Percentiles rank a stretch among this genome's conserved stretches.
These are phyloP conservation scores for Phallusia fumigata DNA, from an alignment of 23 tunicate genomes.

Conservation along the genomic window DNA sequence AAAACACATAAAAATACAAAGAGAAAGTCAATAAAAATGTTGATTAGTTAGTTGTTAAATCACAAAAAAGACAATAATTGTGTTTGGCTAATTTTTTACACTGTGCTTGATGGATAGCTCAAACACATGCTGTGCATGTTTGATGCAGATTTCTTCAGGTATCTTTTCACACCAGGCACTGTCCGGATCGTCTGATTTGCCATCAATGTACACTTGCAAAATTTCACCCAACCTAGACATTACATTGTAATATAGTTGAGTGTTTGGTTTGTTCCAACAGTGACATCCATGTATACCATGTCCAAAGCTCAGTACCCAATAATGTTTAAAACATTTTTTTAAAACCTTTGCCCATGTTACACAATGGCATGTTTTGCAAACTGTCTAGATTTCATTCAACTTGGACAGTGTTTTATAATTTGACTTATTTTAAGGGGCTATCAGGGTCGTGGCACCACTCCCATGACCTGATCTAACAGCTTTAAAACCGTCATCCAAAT, in stretches of 20 bases:
- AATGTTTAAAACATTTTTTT: too few relatives aligned
- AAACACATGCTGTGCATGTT: conserved; percentile 26
- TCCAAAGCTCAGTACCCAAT: too few relatives aligned
- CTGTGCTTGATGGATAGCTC: conserved; percentile 2
- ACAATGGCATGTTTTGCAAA: too few relatives aligned
- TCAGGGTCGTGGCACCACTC: too few relatives aligned
- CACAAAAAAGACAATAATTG: too few relatives aligned
- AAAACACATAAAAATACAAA: background rate
- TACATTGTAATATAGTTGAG: background rate
- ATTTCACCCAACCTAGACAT: background rate
- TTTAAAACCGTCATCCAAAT: too few relatives aligned
- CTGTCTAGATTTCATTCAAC: too few relatives aligned
- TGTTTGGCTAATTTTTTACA: background rate
- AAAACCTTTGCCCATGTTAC: background rate
- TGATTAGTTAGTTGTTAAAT: too few relatives aligned
- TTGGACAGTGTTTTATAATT: background rate
- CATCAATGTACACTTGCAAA: conserved; percentile 23
- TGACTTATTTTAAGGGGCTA: too few relatives aligned
- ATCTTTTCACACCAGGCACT: conserved; percentile 32
- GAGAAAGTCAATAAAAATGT: background rate
- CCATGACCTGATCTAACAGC: too few relatives aligned
- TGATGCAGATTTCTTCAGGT: conserved; percentile 15
- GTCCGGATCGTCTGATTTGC: conserved; percentile 18
- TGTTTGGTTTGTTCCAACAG: background rate
- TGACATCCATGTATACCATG: background rate